Conservation (phyloP, 92 coral and sea anemone genomes). For the Epizoanthus fatuus region DNA sequence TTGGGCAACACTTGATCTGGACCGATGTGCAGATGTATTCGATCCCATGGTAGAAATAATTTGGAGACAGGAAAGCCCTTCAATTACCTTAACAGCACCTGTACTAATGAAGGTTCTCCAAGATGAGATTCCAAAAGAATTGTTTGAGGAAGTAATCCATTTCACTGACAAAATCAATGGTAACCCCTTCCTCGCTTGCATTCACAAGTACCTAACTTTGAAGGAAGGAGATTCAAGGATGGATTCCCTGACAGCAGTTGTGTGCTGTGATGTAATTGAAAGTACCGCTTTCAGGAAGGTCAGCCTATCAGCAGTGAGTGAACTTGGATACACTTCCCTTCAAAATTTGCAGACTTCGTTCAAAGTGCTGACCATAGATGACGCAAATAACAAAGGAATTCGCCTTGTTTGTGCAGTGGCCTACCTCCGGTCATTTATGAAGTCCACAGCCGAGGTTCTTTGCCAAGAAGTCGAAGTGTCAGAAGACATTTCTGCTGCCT, state of each 20-base stretch:
- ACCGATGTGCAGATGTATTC: neutral
- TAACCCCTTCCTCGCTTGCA: neutral
- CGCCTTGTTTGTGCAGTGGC: constrained; percentile 23
- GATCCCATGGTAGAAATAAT: neutral
- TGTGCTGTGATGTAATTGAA: constrained; percentile 24
- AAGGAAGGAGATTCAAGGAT: constrained; percentile 3
- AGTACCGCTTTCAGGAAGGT: neutral
- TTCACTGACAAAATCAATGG: neutral
- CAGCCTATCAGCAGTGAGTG: neutral
- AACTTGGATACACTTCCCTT: neutral
- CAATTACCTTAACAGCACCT: constrained; percentile 6
- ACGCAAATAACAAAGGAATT: constrained; percentile 5
- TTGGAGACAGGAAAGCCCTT: neutral
- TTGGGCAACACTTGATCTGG: constrained; percentile 20
- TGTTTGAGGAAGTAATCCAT: neutral
- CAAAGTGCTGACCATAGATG: constrained; percentile 1
- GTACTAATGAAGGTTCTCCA: neutral
- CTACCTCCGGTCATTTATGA: constrained; percentile 12
- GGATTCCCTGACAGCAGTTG: constrained; percentile 20
- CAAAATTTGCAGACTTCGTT: constrained; percentile 10
- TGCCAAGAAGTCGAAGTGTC: neutral
- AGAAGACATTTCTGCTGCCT: neutral
- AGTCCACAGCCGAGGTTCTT: neutral
- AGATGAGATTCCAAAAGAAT: neutral
- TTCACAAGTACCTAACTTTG: neutral